Conservation (phyloP, 2,797 vertebrate species). For the Liparis tanakae region DNA sequence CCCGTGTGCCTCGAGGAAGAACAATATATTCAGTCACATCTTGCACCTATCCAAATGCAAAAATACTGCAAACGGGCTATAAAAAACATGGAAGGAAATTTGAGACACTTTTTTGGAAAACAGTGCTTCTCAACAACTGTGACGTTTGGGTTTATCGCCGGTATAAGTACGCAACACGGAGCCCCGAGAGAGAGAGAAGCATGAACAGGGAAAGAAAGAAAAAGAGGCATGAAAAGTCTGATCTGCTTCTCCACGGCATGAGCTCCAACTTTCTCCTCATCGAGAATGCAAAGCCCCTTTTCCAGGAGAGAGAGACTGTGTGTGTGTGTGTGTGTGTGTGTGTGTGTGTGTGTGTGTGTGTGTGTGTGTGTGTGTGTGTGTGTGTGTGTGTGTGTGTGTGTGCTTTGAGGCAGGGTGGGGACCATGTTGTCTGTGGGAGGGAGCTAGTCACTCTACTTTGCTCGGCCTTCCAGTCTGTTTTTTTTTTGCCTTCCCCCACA, state of each 20-base stretch:
- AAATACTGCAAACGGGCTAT: slow-evolving; percentile 32
- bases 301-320: slow-evolving; percentile 41
- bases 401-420: slow-evolving; percentile 65
- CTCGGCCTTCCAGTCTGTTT: slow-evolving; percentile 56
- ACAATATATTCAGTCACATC: slow-evolving; percentile 36
- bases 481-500: slow-evolving; percentile 58
- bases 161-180: slow-evolving; percentile 46
- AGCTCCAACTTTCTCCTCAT: slow-evolving; percentile 71
- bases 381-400: slow-evolving; percentile 1
- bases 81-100: slow-evolving; percentile 42
- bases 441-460: slow-evolving; percentile 62
- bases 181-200: slow-evolving; percentile 26
- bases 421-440: slow-evolving; percentile 68
- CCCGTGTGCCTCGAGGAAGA: slow-evolving; percentile 10
- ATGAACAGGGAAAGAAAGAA: slow-evolving; percentile 29
- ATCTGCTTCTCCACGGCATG: slow-evolving; percentile 71
- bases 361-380: too few relatives aligned
- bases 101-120: slow-evolving; percentile 12
- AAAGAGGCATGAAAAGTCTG: slow-evolving; percentile 60
- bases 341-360: too few relatives aligned
- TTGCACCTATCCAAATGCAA: slow-evolving; percentile 35
- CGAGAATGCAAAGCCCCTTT: slow-evolving; percentile 83
- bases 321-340: slow-evolving; percentile 1
- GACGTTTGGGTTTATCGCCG: slow-evolving; percentile 42
- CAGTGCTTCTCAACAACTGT: slow-evolving; percentile 31